phyloP scores from a whole-genome alignment of 2,113 vertebrate genomes.

The Gymnocephalus cernua region DNA sequence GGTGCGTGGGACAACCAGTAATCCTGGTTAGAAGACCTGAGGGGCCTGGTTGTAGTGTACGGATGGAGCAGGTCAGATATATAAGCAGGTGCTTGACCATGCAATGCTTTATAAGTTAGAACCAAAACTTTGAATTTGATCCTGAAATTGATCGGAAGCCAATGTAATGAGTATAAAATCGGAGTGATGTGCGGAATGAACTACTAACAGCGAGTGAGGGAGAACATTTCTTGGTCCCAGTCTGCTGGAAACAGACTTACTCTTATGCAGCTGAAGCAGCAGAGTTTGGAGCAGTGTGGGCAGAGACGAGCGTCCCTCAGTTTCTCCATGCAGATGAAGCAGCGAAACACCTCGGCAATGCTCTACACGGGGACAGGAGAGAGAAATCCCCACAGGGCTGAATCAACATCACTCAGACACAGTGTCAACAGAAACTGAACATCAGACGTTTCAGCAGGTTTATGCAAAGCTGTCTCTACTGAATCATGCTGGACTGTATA shows the following conservation, averaged over 20 bases:
- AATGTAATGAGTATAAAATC: no score
- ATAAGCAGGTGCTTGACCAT: no score
- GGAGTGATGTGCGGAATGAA: no score
- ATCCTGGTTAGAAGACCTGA: no score
- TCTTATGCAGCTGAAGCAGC: conserved; percentile 99
- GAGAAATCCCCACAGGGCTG: background rate
- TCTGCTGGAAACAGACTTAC: conserved; percentile 78
- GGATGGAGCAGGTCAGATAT: no score
- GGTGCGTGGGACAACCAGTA: no score
- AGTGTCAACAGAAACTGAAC: background rate
- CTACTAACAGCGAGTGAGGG: background rate
- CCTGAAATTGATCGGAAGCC: no score
- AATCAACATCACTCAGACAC: background rate
- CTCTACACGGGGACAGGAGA: conserved; percentile 82
- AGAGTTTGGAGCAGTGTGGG: conserved; percentile 98
- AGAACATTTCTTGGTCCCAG: background rate
- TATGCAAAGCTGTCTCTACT: background rate
- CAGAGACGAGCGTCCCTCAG: conserved; percentile 96
- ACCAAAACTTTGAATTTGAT: no score
- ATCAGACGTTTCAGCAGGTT: background rate
- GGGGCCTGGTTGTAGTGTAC: no score
- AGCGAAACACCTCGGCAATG: conserved; percentile 98
- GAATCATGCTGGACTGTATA: background rate
- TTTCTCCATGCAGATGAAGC: conserved; percentile 99
- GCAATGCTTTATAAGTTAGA: no score